A percentile compares a stretch with the other conserved stretches of the same genome.
Conservation (phyloP, 1,140 invertebrate species). For the Anastrepha obliqua region DNA sequence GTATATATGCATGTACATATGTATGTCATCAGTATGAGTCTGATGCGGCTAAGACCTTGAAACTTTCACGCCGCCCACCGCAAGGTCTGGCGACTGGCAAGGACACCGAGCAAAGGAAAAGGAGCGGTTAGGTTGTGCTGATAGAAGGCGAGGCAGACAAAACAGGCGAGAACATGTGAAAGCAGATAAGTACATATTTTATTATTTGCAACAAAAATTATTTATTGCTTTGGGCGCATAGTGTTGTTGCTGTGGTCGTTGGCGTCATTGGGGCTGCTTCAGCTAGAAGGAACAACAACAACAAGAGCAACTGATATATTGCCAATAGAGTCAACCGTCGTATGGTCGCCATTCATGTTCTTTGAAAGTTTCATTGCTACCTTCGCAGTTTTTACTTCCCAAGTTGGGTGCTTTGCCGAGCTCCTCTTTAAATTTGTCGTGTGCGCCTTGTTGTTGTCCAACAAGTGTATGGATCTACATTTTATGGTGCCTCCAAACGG, state of each 20-base stretch:
- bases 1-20: background rate
- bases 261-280: background rate
- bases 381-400: too few relatives aligned
- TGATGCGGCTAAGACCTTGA: background rate
- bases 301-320: background rate
- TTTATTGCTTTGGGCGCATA: background rate
- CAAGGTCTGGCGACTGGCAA: background rate
- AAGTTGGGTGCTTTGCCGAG: too few relatives aligned
- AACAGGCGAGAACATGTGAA: background rate
- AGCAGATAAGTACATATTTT: background rate
- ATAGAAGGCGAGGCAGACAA: background rate
- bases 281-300: background rate
- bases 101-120: background rate
- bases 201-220: background rate
- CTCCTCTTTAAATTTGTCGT: too few relatives aligned
- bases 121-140: background rate
- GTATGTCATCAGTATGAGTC: background rate
- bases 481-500: too few relatives aligned
- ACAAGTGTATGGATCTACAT: too few relatives aligned
- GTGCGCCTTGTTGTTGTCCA: too few relatives aligned
- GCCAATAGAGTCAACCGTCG: too few relatives aligned
- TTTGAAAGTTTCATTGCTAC: too few relatives aligned
- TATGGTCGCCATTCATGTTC: too few relatives aligned
- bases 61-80: background rate
- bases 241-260: background rate